Percentiles rank a stretch among this genome's conserved stretches.
Evolutionary conservation across 2,888 invertebrate species (phyloP).

Genomic region (Tillus elongatus): DNA sequence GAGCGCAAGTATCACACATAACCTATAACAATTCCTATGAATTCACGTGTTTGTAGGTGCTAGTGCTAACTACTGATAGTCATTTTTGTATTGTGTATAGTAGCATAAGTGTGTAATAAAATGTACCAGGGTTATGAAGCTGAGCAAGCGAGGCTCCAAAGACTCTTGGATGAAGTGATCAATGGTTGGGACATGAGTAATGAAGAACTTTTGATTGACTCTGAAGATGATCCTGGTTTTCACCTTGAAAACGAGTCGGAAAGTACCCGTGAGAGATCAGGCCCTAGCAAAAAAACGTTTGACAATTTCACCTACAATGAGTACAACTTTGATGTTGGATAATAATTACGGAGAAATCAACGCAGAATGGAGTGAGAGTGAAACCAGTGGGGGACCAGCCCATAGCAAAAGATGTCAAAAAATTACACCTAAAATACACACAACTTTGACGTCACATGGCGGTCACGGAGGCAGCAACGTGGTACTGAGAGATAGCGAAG

Average conservation of each 20-base stretch:
- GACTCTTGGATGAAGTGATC: neutral
- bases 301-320: neutral
- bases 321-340: neutral
- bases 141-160: neutral
- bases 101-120: neutral
- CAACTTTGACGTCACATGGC: too few relatives aligned
- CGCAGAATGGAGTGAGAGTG: too few relatives aligned
- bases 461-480: too few relatives aligned
- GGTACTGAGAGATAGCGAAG: neutral
- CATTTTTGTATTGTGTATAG: constrained; percentile 5
- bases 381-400: too few relatives aligned
- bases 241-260: constrained; percentile 1
- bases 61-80: too few relatives aligned
- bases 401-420: too few relatives aligned
- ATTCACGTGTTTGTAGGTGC: too few relatives aligned
- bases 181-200: neutral
- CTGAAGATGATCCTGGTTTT: neutral
- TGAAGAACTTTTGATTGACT: neutral
- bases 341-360: too few relatives aligned
- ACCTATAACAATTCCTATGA: too few relatives aligned
- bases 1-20: constrained; percentile 6
- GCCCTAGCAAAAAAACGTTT: neutral
- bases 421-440: too few relatives aligned
- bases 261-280: neutral
- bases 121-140: neutral